Evolutionary conservation across 2,113 vertebrate species (phyloP).

Genomic region (Caretta caretta): DNA sequence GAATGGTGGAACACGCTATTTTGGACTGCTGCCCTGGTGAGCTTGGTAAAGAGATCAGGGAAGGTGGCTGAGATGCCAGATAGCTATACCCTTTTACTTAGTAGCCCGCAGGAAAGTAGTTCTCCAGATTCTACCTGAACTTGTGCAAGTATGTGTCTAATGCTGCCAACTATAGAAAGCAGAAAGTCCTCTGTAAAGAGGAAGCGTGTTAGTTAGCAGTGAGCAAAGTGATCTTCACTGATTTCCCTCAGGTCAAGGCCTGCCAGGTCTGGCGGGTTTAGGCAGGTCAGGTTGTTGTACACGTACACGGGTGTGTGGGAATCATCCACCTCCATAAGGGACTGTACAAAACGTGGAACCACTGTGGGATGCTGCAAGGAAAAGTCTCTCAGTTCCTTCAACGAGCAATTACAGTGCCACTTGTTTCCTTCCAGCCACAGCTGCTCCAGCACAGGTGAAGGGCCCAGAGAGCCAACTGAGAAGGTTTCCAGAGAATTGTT

Average conservation of each 20-base stretch:
- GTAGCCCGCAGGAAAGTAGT: background rate
- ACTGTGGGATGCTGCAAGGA: conserved; percentile 80
- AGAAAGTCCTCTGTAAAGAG: background rate
- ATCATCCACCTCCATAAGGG: conserved; percentile 86
- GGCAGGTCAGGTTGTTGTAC: conserved; percentile 95
- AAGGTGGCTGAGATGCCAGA: background rate
- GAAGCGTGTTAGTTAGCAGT: conserved; percentile 74
- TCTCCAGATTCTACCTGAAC: background rate
- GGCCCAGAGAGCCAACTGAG: background rate
- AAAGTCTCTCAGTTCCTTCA: conserved; percentile 85
- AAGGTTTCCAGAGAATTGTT: conserved; percentile 86
- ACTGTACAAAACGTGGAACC: conserved; percentile 88
- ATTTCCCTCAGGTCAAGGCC: conserved; percentile 91
- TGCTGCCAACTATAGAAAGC: background rate
- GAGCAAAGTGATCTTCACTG: conserved; percentile 80
- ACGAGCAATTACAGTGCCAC: conserved; percentile 91
- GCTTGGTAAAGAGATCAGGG: background rate
- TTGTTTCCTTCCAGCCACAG: conserved; percentile 92
- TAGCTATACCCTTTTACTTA: background rate
- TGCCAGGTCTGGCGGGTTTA: conserved; percentile 75
- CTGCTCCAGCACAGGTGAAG: conserved; percentile 83
- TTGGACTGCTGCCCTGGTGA: background rate
- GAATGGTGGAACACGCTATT: background rate
- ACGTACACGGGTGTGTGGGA: conserved; percentile 81
- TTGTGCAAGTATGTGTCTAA: background rate